Conservation (phyloP, 2,113 vertebrate species). For the Scophthalmus maximus region DNA sequence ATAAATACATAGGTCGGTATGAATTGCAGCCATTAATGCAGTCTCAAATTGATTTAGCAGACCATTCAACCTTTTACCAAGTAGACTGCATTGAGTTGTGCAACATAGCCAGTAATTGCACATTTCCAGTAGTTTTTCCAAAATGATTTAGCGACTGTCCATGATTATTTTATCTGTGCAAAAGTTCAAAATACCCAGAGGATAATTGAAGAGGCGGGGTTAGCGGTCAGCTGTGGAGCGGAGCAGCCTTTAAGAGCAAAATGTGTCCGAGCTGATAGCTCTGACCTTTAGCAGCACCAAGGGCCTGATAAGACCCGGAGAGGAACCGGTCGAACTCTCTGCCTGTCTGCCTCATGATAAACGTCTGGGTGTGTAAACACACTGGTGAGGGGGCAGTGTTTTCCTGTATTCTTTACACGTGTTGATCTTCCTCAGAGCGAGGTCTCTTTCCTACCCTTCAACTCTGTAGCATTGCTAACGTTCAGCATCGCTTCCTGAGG, state of each 20-base stretch:
- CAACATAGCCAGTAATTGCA: too few relatives aligned
- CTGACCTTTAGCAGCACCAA: constrained; percentile 10
- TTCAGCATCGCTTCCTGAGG: background rate
- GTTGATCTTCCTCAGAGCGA: background rate
- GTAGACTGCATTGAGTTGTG: too few relatives aligned
- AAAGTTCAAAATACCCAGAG: background rate
- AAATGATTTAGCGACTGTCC: background rate
- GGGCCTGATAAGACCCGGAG: constrained; percentile 57
- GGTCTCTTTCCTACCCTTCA: too few relatives aligned
- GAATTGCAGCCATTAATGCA: too few relatives aligned
- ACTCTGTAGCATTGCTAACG: background rate
- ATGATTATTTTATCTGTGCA: too few relatives aligned
- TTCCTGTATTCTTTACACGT: constrained; percentile 1
- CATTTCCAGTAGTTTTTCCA: background rate
- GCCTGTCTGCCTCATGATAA: constrained; percentile 69
- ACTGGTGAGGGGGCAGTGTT: constrained; percentile 3
- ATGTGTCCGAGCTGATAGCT: constrained; percentile 63
- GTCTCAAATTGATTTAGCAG: too few relatives aligned
- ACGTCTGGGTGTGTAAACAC: constrained; percentile 64
- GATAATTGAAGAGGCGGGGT: background rate
- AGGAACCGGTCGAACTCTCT: constrained; percentile 39
- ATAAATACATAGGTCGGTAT: too few relatives aligned
- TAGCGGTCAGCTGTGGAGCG: background rate
- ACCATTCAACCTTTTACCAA: too few relatives aligned
- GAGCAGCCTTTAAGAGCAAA: constrained; percentile 10